These are phyloP conservation scores for Scartelaos histophorus DNA, from an alignment of 2,113 vertebrate species.

Conservation along the genomic window DNA sequence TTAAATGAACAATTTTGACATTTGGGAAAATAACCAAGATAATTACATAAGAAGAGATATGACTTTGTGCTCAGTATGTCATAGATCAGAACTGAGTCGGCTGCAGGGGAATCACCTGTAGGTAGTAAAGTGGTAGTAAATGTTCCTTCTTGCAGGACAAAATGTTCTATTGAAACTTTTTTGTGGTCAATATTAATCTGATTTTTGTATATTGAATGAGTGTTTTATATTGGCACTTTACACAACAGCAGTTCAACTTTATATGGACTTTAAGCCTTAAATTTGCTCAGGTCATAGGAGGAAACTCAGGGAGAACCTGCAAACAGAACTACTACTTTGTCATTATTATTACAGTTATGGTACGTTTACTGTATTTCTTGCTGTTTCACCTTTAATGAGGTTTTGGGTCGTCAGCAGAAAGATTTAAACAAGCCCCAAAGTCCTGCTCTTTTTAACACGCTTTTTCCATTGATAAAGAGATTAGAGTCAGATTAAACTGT, in stretches of 20 bases:
- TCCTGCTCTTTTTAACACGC: slow-evolving; percentile 57
- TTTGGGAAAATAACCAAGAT: not conserved
- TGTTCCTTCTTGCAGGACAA: not conserved
- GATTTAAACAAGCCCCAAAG: slow-evolving; percentile 6
- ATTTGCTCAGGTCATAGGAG: not conserved
- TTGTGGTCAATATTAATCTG: not conserved
- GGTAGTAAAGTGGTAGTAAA: not conserved
- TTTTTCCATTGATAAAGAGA: slow-evolving; percentile 48
- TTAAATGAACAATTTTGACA: not conserved
- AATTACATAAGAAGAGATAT: not conserved
- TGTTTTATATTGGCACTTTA: too few relatives aligned
- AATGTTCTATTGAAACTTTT: not conserved
- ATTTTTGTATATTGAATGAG: not conserved
- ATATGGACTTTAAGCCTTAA: not conserved
- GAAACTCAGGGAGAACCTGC: too few relatives aligned
- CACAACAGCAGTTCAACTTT: too few relatives aligned
- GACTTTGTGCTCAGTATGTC: not conserved
- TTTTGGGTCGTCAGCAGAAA: slow-evolving; percentile 28
- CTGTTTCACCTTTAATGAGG: not conserved
- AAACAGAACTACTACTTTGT: not conserved
- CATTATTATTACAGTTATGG: not conserved
- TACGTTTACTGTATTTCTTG: not conserved
- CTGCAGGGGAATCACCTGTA: not conserved
- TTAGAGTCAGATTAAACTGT: slow-evolving; percentile 61
- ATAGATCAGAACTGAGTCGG: not conserved